Evolutionary conservation across 2,113 vertebrate genomes (phyloP), one percentile per base, ranked within the genome.

Genomic region (Elaphurus davidianus): DNA sequence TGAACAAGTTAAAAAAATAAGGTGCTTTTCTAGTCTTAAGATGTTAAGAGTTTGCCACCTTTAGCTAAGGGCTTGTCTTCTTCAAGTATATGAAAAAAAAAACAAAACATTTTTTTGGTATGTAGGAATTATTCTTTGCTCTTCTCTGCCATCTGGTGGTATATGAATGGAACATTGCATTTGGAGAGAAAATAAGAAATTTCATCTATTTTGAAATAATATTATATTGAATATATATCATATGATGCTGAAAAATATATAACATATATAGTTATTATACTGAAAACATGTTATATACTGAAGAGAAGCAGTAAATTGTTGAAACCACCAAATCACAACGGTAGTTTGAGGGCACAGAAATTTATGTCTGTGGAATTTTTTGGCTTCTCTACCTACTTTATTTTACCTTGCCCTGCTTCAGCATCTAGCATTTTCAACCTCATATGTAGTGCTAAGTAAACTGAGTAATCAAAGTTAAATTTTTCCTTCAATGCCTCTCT

Each of bases 101-200:
- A 3, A n/a, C n/a, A 10, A 1, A 11, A 13, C 47, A 15, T 36
- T 54, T 27, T 87, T 21, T 40, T n/a, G 14, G 0, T 76, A n/a
- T 84, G 85, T 85, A 78, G 33, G 52, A 89, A 84, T 21, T 90
- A 98, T 99, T 97, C 89, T 97, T 97, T 89, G 95, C 97, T 97
- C 98, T 98, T 97, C 25, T 98, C 97, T 98, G 99, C 99, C 99
- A 98, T 98, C 99, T 97, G 95, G 98, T 99, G 99, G 99, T 54
- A 14, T 89, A 19, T 21, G 6, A 9, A 14, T 52, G 55, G 43
- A 62, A 96, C 14, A 85, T 54, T 54, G 40, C 30, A 62, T 64
- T 62, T 97, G 85, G 54, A 89, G 19, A 64, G 79, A 87, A 95
- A 97, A 74, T 5, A 52, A 27, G 5, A 5, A 81, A 91, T 87